A percentile compares a stretch with the other conserved stretches of the same genome.
Evolutionary conservation across 2,888 invertebrate species (phyloP).

Genomic region (Andrena camellia): DNA sequence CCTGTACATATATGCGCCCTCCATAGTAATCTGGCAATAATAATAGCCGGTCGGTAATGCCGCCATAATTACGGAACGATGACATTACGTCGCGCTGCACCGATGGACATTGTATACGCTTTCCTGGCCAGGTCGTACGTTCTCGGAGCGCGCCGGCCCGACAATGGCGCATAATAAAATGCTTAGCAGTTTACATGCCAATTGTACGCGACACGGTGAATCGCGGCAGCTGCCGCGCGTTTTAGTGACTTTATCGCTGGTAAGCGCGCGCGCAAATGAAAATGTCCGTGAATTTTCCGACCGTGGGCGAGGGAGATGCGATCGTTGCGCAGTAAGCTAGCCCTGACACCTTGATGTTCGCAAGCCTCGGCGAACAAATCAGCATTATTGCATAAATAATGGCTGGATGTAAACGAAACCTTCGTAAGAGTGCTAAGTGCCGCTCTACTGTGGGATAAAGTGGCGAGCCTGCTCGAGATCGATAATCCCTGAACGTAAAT

Average conservation of each 20-base stretch:
- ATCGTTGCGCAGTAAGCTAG: neutral
- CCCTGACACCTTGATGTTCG: neutral
- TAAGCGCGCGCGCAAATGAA: slow-evolving; percentile 25
- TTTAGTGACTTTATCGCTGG: slow-evolving; percentile 2
- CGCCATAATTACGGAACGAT: slow-evolving; percentile 54
- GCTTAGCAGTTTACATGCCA: slow-evolving; percentile 39
- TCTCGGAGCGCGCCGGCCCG: neutral
- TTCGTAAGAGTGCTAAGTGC: neutral
- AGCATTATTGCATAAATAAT: neutral
- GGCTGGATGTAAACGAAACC: neutral
- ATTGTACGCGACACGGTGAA: slow-evolving; percentile 21
- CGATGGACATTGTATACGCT: slow-evolving; percentile 31
- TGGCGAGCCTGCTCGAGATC: neutral
- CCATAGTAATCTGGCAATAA: slow-evolving; percentile 56
- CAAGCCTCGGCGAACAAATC: neutral
- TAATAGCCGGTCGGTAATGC: slow-evolving; percentile 52
- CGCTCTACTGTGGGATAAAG: neutral
- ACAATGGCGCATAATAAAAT: slow-evolving; percentile 43
- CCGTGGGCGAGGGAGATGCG: neutral
- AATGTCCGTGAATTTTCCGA: slow-evolving; percentile 35
- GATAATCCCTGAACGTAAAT: too few relatives aligned
- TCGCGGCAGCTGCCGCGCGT: slow-evolving; percentile 8
- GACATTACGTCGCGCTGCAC: slow-evolving; percentile 43
- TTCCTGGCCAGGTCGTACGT: slow-evolving; percentile 5
- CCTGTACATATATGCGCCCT: slow-evolving; percentile 11